phyloP scores from a whole-genome alignment of 2,797 vertebrate species.

The Paratrypauchen microcephalus region DNA sequence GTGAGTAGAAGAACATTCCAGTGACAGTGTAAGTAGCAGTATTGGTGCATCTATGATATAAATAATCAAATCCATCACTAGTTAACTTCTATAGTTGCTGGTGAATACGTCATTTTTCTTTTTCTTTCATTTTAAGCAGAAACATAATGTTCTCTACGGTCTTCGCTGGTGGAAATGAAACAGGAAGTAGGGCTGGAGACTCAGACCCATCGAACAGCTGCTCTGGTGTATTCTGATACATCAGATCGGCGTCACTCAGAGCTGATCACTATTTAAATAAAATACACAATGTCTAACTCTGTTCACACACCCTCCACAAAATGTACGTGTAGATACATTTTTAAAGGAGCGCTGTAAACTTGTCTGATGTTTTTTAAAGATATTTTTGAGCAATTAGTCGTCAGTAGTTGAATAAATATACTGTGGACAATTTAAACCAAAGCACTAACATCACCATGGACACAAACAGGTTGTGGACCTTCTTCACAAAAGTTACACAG shows the following conservation, averaged over 20 bases:
- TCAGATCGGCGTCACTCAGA: not conserved
- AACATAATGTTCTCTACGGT: slow-evolving; percentile 9
- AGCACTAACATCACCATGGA: too few relatives aligned
- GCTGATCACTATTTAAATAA: slow-evolving; percentile 9
- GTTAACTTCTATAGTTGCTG: slow-evolving; percentile 48
- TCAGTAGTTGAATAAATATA: too few relatives aligned
- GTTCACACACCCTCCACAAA: too few relatives aligned
- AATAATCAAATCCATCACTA: not conserved
- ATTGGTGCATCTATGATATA: slow-evolving; percentile 19
- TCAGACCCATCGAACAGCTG: not conserved
- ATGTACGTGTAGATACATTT: too few relatives aligned
- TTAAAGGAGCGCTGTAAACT: too few relatives aligned
- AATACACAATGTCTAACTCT: not conserved
- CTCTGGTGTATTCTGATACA: too few relatives aligned
- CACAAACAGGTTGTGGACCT: too few relatives aligned
- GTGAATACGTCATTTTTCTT: slow-evolving; percentile 41
- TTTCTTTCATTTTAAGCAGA: slow-evolving; percentile 14
- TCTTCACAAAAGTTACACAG: too few relatives aligned
- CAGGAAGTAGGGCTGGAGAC: not conserved
- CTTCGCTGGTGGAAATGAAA: slow-evolving; percentile 33
- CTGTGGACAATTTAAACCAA: too few relatives aligned
- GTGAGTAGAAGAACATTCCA: too few relatives aligned
- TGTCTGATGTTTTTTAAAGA: too few relatives aligned
- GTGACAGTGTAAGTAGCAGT: not conserved
- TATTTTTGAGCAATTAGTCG: too few relatives aligned